Evolutionary conservation across 2,113 vertebrate genomes (phyloP).

Genomic region (Microcebus jonahi): DNA sequence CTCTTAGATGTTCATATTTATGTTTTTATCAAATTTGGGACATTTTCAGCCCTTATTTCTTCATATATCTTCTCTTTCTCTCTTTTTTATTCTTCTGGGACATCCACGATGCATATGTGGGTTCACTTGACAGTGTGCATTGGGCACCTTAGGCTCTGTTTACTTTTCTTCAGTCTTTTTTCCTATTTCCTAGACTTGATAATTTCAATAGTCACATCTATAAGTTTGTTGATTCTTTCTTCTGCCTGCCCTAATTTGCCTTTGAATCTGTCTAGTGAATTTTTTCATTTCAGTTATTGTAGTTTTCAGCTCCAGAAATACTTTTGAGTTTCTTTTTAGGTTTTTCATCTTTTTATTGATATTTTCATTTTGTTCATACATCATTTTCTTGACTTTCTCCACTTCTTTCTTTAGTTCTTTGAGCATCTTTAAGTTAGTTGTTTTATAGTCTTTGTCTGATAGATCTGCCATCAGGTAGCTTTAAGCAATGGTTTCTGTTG

Average conservation of each 20-base stretch:
- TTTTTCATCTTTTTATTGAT: not conserved
- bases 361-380: not conserved
- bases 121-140: not conserved
- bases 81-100: not conserved
- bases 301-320: not conserved
- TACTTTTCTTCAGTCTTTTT: not conserved
- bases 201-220: not conserved
- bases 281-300: not conserved
- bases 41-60: not conserved
- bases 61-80: not conserved
- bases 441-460: not conserved
- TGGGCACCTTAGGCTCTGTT: not conserved
- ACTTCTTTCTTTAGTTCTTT: not conserved
- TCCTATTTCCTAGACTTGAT: not conserved
- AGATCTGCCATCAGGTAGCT: not conserved
- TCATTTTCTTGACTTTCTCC: not conserved
- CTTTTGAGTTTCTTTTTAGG: not conserved
- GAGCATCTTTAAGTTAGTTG: not conserved
- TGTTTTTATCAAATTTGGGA: not conserved
- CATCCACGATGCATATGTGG: not conserved
- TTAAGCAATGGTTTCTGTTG: not conserved
- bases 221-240: not conserved
- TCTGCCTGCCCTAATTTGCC: not conserved
- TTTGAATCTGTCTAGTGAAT: not conserved
- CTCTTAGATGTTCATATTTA: not conserved